These are phyloP conservation scores for Conops quadrifasciatus DNA, from an alignment of 2,888 invertebrate species.

Conservation along the genomic window DNA sequence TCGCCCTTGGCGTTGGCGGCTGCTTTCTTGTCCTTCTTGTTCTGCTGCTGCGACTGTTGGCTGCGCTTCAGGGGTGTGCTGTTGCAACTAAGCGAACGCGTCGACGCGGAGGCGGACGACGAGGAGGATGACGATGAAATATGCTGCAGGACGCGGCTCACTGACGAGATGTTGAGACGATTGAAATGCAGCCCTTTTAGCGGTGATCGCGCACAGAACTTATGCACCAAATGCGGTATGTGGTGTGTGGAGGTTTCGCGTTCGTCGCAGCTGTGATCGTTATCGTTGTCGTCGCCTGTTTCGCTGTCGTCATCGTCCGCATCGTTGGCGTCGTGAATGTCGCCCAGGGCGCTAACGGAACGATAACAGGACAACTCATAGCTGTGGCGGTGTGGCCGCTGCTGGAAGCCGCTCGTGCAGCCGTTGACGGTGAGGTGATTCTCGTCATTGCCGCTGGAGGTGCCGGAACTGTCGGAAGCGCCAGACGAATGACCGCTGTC, in stretches of 20 bases:
- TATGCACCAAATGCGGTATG: slow-evolving; percentile 35
- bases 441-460: slow-evolving; percentile 42
- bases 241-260: slow-evolving; percentile 43
- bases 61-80: slow-evolving; percentile 63
- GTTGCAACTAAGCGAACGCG: slow-evolving; percentile 72
- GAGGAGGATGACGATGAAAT: slow-evolving; percentile 68
- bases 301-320: slow-evolving; percentile 13
- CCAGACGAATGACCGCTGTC: slow-evolving; percentile 52
- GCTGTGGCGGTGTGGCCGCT: slow-evolving; percentile 14
- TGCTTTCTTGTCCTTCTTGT: slow-evolving; percentile 35
- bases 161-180: slow-evolving; percentile 69
- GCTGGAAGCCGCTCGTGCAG: background rate
- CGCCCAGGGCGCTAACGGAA: slow-evolving; percentile 19
- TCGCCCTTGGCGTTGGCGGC: background rate
- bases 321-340: slow-evolving; percentile 47
- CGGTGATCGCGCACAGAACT: slow-evolving; percentile 48
- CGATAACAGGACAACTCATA: slow-evolving; percentile 19
- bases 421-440: background rate
- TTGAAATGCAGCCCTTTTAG: slow-evolving; percentile 56
- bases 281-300: slow-evolving; percentile 11
- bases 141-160: slow-evolving; percentile 75
- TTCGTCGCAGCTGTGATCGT: slow-evolving; percentile 31
- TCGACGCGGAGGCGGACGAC: slow-evolving; percentile 68
- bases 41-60: slow-evolving; percentile 38
- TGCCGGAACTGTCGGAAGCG: slow-evolving; percentile 45